phyloP scores from a whole-genome alignment of 35 echinoderm and acorn worm species.

The Apostichopus parvimensis region DNA sequence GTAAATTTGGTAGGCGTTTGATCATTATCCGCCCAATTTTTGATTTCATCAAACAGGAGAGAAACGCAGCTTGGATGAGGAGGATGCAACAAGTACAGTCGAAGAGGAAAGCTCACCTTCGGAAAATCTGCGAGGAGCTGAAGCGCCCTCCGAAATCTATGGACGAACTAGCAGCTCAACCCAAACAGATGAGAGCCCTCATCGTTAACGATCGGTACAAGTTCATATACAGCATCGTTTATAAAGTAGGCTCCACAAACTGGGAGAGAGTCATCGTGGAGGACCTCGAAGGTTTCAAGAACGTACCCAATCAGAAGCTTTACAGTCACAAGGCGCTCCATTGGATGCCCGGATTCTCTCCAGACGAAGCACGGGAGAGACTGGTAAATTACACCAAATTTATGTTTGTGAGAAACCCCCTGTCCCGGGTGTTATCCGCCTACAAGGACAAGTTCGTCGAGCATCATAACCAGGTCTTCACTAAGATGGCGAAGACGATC shows the following conservation, averaged over 20 bases:
- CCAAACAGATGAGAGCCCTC: constrained; percentile 65
- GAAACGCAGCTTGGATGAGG: constrained; percentile 39
- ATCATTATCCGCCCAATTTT: not conserved
- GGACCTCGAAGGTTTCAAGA: constrained; percentile 76
- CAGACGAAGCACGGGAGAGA: constrained; percentile 36
- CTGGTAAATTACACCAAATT: constrained; percentile 85
- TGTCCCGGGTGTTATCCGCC: constrained; percentile 81
- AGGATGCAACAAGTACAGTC: constrained; percentile 1
- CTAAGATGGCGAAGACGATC: constrained; percentile 64
- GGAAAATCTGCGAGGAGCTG: not conserved
- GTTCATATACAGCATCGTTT: constrained; percentile 93
- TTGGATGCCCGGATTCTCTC: constrained; percentile 74
- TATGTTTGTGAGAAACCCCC: constrained; percentile 88
- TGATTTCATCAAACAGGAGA: constrained; percentile 23
- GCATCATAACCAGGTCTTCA: constrained; percentile 70
- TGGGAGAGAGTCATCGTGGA: constrained; percentile 92
- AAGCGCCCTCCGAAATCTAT: constrained; percentile 19
- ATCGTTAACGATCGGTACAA: constrained; percentile 78
- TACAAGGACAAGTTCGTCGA: constrained; percentile 99
- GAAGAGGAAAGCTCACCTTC: constrained; percentile 26
- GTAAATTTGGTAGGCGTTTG: too few species aligned
- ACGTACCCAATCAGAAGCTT: constrained; percentile 84
- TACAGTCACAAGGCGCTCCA: constrained; percentile 78
- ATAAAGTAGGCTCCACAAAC: constrained; percentile 92
- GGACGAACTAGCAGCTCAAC: constrained; percentile 52